Base-by-base conservation (phyloP, 2,113 vertebrate genomes). In the Plectropomus leopardus region DNA sequence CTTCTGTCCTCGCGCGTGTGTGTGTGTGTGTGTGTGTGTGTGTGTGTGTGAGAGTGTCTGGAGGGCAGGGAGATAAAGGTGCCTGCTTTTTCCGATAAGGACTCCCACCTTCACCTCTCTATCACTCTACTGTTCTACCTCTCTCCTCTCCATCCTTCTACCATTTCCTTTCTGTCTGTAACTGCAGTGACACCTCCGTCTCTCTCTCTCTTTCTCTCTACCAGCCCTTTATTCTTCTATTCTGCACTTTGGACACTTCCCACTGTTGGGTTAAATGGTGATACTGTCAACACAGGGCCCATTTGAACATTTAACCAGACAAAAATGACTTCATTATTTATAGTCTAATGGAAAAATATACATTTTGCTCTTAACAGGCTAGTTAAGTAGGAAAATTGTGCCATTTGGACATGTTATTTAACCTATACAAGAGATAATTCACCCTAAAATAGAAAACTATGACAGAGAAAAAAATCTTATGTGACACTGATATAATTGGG, bases 21-120 rank as follows among this genome's bases (percentile, higher is more conserved):
- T 76, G 66, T 77, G 30, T 47, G 61, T 48, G 48, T 76, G 69
- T 64, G 74, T 68, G 70, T 74, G 79, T 78, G 77, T 84, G 70
- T 88, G 48, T 76, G 69, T 64, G 74, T 68, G 70, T 74, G 79
- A 76, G 77, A 83, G 70, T 88, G 80, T 89, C 84, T 89, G 76
- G 80, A 88, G 91, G 90, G 88, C 74, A 86, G 74, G 75, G 65
- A 82, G 93, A 94, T 94, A 91, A 92, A 90, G 82, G 76, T 16
- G 82, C 65, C 92, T 94, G 92, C 72, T 88, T 87, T 90, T 91
- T 89, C 87, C 42, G 93, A 94, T 94, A 94, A 94, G 88, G 91
- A 91, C 88, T 94, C 85, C 86, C 83, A 92, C 92, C 91, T 90
- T 76, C 75, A 89, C 88, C 84, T 91, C 89, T 92, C 75, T 87